A percentile compares a stretch with the other conserved stretches of the same genome.
Conservation (phyloP, 2,113 vertebrate genomes). For the Rhinolophus sinicus region DNA sequence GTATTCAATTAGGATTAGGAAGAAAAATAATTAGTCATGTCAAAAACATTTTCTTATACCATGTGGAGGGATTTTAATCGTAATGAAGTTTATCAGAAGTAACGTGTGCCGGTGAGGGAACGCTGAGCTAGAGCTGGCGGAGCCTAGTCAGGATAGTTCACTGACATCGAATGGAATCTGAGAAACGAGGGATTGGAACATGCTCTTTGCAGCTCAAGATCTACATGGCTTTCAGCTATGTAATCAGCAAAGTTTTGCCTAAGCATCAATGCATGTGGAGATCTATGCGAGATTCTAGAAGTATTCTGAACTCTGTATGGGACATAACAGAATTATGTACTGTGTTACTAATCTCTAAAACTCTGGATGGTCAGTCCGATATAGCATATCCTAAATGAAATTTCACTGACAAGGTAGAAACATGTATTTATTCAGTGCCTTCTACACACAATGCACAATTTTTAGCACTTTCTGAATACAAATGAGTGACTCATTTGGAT, state of each 20-base stretch:
- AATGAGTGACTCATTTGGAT: not conserved
- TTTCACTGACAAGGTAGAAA: not conserved
- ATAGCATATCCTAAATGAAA: not conserved
- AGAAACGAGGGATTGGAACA: not conserved
- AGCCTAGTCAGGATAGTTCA: not conserved
- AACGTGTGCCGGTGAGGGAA: not conserved
- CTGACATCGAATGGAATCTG: too few species aligned
- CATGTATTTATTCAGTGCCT: not conserved
- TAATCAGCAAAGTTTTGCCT: not conserved
- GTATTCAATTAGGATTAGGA: not conserved
- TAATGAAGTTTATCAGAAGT: not conserved
- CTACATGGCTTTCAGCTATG: not conserved
- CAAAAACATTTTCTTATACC: not conserved
- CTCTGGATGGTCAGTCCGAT: not conserved
- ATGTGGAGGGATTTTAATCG: not conserved
- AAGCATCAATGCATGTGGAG: rapidly evolving
- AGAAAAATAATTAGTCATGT: not conserved
- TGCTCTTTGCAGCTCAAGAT: not conserved
- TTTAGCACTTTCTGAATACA: not conserved
- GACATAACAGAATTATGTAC: not conserved
- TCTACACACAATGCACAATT: not conserved
- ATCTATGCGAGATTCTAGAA: not conserved
- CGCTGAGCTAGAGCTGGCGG: not conserved
- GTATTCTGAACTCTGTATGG: not conserved
- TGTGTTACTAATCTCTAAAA: not conserved